These are phyloP conservation scores for Cygnus olor DNA, from an alignment of 2,797 vertebrate genomes.

Conservation along the genomic window DNA sequence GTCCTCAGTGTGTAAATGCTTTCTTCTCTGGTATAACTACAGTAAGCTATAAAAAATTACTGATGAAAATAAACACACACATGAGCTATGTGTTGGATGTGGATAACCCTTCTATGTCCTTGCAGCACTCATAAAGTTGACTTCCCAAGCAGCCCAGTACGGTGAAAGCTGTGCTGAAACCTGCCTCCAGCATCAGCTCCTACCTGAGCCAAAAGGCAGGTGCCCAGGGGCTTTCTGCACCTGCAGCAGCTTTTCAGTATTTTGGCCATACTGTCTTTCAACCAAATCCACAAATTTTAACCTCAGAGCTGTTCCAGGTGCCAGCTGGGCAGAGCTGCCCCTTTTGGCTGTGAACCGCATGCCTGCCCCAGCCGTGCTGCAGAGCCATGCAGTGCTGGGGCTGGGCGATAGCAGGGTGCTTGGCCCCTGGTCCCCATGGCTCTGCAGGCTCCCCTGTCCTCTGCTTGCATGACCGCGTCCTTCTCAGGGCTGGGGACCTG, in stretches of 20 bases:
- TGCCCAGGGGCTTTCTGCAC: not conserved
- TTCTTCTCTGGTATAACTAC: conserved; percentile 23
- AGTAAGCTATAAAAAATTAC: not conserved
- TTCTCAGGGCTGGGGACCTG: not conserved
- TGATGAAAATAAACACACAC: not conserved
- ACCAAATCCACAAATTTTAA: not conserved
- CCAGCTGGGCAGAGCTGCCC: not conserved
- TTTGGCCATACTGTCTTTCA: not conserved
- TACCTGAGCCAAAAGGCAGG: fast-evolving
- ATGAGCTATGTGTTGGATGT: not conserved
- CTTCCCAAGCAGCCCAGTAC: fast-evolving
- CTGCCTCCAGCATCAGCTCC: not conserved
- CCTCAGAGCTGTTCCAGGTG: not conserved
- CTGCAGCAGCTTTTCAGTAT: not conserved
- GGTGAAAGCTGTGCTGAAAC: fast-evolving
- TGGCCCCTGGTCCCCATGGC: not conserved
- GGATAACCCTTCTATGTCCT: not conserved
- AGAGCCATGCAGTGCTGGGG: fast-evolving
- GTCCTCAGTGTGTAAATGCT: conserved; percentile 23
- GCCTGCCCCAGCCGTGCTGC: fast-evolving
- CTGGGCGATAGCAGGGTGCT: not conserved
- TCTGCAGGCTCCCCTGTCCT: not conserved
- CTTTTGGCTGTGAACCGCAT: not conserved
- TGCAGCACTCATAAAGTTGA: fast-evolving
- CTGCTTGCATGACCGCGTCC: not conserved